Percentiles rank a stretch among this genome's conserved stretches.
Evolutionary conservation across 2,113 vertebrate species (phyloP).

Genomic region (Phaethon lepturus): DNA sequence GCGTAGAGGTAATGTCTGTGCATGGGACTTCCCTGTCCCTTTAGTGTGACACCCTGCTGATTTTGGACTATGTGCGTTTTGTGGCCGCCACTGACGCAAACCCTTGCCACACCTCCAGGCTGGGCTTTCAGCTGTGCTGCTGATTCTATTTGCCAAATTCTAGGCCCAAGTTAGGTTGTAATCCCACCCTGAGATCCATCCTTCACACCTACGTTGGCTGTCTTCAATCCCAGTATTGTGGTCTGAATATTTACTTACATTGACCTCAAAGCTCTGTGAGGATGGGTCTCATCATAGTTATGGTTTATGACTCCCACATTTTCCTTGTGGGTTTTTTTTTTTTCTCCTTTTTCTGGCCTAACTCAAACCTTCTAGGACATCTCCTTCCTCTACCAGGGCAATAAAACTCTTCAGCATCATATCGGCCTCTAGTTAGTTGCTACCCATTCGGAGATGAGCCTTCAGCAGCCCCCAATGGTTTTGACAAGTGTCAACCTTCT

Average conservation of each 20-base stretch:
- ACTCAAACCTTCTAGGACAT: background rate
- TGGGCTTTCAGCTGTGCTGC: background rate
- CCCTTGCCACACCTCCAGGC: background rate
- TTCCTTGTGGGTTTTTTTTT: background rate
- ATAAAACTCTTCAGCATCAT: background rate
- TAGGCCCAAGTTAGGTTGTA: background rate
- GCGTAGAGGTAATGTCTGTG: background rate
- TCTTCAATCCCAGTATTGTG: background rate
- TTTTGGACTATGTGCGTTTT: background rate
- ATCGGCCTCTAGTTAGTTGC: background rate
- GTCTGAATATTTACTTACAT: background rate
- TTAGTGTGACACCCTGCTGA: background rate
- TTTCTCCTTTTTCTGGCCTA: background rate
- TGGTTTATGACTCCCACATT: background rate
- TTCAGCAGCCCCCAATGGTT: background rate
- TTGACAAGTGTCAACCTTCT: background rate
- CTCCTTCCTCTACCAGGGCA: background rate
- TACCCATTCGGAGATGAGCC: background rate
- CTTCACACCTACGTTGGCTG: background rate
- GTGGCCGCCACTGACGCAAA: background rate
- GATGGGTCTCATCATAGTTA: background rate
- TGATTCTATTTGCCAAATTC: background rate
- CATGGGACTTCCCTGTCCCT: fast-evolving
- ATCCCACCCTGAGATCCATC: background rate
- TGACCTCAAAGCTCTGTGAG: background rate